Conservation (phyloP, 1,140 invertebrate genomes). For the Neodiprion virginianus region DNA sequence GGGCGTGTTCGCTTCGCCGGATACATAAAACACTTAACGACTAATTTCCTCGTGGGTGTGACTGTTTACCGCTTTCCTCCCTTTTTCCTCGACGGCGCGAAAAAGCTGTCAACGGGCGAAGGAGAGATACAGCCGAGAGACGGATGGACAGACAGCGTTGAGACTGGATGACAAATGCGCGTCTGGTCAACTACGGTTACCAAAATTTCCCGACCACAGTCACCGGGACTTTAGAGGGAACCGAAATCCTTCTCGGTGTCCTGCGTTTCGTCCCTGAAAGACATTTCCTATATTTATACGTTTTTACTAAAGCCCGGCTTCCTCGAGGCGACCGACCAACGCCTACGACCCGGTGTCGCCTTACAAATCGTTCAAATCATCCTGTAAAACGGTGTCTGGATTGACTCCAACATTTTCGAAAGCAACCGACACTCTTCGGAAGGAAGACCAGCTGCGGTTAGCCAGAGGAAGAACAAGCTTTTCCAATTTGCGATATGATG, state of each 20-base stretch:
- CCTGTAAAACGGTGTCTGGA: too few relatives aligned
- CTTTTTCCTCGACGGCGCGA: not conserved
- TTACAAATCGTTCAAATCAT: not conserved
- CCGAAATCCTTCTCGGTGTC: not conserved
- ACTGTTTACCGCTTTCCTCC: constrained; percentile 23
- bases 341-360: not conserved
- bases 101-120: not conserved
- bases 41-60: constrained; percentile 42
- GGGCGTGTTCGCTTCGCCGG: constrained; percentile 33
- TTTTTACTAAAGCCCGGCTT: too few relatives aligned
- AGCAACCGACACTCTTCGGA: too few relatives aligned
- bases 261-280: not conserved
- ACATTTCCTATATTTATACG: not conserved
- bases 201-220: too few relatives aligned
- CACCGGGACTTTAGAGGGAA: not conserved
- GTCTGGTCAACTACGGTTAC: not conserved
- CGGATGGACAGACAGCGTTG: not conserved
- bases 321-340: not conserved
- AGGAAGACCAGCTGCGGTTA: too few relatives aligned
- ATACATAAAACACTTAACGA: constrained; percentile 51
- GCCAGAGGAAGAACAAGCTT: too few relatives aligned
- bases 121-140: too few relatives aligned
- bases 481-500: too few relatives aligned
- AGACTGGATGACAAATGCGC: not conserved
- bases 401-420: too few relatives aligned